Evolutionary conservation across 2,113 vertebrate genomes (phyloP), one percentile per base, ranked within the genome.

Genomic region (Channa argus): DNA sequence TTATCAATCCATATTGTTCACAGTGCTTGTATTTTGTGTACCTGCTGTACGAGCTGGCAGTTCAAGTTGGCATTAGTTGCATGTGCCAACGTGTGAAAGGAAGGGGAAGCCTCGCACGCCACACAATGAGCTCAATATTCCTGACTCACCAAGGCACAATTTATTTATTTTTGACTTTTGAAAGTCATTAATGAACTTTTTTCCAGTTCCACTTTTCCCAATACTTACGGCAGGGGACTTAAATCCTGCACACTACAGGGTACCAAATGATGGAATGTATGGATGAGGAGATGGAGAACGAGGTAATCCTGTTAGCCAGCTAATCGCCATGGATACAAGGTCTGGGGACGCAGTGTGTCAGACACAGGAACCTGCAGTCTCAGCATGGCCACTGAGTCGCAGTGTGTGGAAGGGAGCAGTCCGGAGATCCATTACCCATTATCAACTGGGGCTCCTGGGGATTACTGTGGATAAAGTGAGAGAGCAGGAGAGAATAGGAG

Each of bases 381-480:
- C 83, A 87, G 72, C 77, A 74, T 24, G 33, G 12, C 36, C 12
- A 5, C 67, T 12, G 24, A n/a, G 9, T 66, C 36, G 51, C 39
- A 64, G 63, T 51, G 64, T 64, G 63, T 59, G 74, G 4, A 55
- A 67, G 77, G 78, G 54, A 68, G 56, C 70, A 77, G 80, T 53
- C 76, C 71, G 74, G 66, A 65, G 81, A 89, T 91, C 83, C 82
- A 88, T 90, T 90, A 85, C 82, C 74, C 84, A 86, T 88, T 82
- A 89, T 89, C 84, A 88, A 74, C 69, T 36, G 1, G 39, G 72
- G 74, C 81, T 78, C 74, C 63, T 6, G 71, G 71, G 87, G 86
- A 89, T 89, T 90, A 86, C 71, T 79, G 80, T 79, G 80, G 83
- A 84, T 84, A 64, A 82, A 85, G 66, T 63, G 54, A 76, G 65